These are phyloP conservation scores for Tuta absoluta DNA, from an alignment of 2,888 invertebrate genomes.

Conservation along the genomic window DNA sequence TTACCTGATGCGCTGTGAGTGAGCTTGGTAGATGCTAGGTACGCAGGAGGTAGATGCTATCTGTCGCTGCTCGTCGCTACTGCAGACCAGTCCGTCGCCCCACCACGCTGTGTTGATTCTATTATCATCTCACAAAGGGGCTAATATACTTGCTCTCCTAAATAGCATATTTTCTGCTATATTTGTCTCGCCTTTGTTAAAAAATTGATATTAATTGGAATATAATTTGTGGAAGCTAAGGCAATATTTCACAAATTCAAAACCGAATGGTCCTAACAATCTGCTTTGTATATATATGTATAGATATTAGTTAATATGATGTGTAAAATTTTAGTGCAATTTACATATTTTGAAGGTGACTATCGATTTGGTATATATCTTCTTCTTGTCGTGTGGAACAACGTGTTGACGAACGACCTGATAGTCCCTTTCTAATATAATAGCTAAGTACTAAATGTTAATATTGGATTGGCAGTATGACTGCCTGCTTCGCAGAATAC, in stretches of 20 bases:
- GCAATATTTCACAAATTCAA: background rate
- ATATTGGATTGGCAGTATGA: too few relatives aligned
- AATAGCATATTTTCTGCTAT: background rate
- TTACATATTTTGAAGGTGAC: too few relatives aligned
- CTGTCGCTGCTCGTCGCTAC: background rate
- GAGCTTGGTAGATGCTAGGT: background rate
- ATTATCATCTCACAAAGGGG: conserved; percentile 58
- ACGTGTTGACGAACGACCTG: too few relatives aligned
- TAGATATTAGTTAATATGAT: too few relatives aligned
- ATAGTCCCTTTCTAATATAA: too few relatives aligned
- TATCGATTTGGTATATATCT: too few relatives aligned
- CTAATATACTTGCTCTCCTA: conserved; percentile 44
- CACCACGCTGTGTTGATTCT: conserved; percentile 60
- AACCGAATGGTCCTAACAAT: background rate
- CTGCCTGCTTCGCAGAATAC: too few relatives aligned
- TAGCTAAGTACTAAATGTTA: too few relatives aligned
- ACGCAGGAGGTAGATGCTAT: background rate
- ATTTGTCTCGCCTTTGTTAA: background rate
- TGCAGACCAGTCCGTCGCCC: conserved; percentile 41
- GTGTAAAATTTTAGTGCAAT: too few relatives aligned
- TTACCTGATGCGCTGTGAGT: conserved; percentile 21
- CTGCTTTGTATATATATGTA: background rate
- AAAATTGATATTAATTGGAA: too few relatives aligned
- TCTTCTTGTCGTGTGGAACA: too few relatives aligned
- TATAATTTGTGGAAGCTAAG: too few relatives aligned